Conservation (phyloP, 2,888 invertebrate genomes). For the Chrysolina oricalcia region DNA sequence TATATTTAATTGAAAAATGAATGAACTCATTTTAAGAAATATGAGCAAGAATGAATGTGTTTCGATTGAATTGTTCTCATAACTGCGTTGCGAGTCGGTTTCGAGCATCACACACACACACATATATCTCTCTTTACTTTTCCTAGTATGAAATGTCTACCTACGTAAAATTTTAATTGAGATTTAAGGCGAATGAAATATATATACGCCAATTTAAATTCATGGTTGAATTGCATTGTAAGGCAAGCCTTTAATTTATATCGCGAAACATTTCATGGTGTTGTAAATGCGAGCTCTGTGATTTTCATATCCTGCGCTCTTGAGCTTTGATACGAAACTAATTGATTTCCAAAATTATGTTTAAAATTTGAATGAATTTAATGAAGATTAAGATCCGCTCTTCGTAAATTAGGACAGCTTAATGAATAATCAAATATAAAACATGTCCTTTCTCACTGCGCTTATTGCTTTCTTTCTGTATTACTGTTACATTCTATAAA, state of each 20-base stretch:
- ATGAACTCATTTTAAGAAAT: no score
- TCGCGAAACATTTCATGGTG: conserved; percentile 22
- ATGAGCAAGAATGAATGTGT: no score
- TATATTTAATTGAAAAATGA: no score
- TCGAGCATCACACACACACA: no score
- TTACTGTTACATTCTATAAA: not conserved
- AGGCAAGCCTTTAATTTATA: conserved; percentile 15
- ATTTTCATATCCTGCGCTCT: conserved; percentile 21
- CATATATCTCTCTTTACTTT: no score
- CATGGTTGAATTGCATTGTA: conserved; percentile 9
- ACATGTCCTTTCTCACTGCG: not conserved
- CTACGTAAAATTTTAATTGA: conserved; percentile 11
- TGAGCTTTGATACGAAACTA: conserved; percentile 30
- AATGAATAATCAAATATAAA: not conserved
- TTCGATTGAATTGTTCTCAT: no score
- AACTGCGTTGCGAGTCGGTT: no score
- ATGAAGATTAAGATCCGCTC: not conserved
- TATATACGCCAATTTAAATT: conserved; percentile 14
- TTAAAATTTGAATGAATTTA: not conserved
- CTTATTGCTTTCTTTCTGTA: not conserved
- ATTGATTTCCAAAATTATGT: conserved; percentile 23
- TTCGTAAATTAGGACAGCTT: not conserved
- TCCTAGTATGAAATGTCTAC: not conserved
- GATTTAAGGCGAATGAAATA: not conserved
- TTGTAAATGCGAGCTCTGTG: conserved; percentile 1